Percentiles rank a stretch among this genome's conserved stretches.
phyloP scores from a whole-genome alignment of 1,140 invertebrate species.

The Daktulosphaira vitifoliae region DNA sequence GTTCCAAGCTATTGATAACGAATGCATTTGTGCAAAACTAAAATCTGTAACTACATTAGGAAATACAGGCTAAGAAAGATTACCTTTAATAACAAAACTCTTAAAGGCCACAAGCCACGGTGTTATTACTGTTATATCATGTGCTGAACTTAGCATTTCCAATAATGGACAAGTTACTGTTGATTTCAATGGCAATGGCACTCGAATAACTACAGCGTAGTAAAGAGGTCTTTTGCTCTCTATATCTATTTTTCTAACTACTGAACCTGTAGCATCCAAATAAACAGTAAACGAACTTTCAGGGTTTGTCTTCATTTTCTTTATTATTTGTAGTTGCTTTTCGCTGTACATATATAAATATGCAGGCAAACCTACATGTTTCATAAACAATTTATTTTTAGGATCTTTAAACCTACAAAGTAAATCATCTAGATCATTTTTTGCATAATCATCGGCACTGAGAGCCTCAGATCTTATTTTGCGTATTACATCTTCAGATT shows the following conservation, averaged over 20 bases:
- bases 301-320: background rate
- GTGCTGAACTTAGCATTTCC: background rate
- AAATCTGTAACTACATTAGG: background rate
- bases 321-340: background rate
- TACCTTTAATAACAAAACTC: background rate
- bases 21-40: background rate
- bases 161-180: background rate
- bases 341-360: background rate
- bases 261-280: background rate
- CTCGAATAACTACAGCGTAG: too few species aligned
- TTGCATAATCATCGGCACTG: background rate
- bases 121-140: background rate
- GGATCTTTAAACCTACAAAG: background rate
- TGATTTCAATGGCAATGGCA: background rate
- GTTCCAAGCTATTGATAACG: background rate
- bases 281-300: background rate
- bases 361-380: background rate
- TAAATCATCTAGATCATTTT: background rate
- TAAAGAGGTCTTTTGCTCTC: too few species aligned
- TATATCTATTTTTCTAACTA: too few species aligned
- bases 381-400: background rate
- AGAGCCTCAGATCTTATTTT: background rate
- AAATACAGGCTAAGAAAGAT: background rate
- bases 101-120: background rate
- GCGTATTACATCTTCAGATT: background rate